phyloP scores from a whole-genome alignment of 2,888 invertebrate genomes.

The Apodemia duryi region DNA sequence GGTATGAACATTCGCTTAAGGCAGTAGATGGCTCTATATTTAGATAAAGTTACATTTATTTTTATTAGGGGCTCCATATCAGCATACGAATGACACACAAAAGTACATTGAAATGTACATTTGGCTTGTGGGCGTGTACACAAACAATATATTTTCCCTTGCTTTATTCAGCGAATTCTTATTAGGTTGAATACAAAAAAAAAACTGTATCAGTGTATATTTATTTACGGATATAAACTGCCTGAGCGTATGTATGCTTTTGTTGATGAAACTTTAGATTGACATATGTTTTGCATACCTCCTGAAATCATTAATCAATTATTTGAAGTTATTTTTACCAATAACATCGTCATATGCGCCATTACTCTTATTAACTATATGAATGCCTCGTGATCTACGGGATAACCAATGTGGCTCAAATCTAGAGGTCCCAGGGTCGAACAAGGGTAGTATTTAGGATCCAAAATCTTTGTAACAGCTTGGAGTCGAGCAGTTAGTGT shows the following conservation, averaged over 20 bases:
- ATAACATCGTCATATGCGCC: background rate
- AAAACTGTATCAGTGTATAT: background rate
- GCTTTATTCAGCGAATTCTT: conserved; percentile 38
- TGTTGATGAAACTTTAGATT: no score
- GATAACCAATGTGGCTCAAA: no score
- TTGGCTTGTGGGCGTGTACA: conserved; percentile 37
- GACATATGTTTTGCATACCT: no score
- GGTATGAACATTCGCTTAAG: no score
- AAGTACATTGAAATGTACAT: conserved; percentile 39
- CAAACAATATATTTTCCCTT: conserved; percentile 42
- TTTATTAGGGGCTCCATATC: conserved; percentile 26
- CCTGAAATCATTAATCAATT: background rate
- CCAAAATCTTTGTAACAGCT: no score
- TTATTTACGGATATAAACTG: background rate
- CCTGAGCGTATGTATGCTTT: no score
- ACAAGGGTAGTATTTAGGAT: no score
- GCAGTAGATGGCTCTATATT: conserved; percentile 1
- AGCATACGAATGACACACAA: conserved; percentile 28
- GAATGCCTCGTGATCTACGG: no score
- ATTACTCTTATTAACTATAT: no score
- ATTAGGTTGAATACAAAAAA: conserved; percentile 8
- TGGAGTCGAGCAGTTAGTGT: no score
- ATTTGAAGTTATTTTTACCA: background rate
- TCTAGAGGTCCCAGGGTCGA: no score
- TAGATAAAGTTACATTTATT: conserved; percentile 24